Evolutionary conservation across 2,888 invertebrate species (phyloP), one percentile per base, ranked within the genome.

Genomic region (Carterocephalus palaemon): DNA sequence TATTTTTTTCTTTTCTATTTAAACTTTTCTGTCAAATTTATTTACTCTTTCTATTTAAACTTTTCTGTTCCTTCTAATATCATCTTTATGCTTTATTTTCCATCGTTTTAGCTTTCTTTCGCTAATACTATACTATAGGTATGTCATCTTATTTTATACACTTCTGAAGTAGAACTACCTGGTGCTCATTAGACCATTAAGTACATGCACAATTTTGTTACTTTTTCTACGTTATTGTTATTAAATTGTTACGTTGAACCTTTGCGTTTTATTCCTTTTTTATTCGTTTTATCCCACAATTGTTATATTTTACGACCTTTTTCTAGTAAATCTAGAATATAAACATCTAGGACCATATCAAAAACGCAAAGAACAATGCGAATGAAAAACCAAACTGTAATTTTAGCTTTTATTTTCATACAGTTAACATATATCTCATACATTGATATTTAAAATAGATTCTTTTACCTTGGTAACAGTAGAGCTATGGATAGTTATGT

Each of bases 401-500:
- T 48, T 56, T 54, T 48, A 45, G 45, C 48, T 57, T 68, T 79
- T 78, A 77, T 80, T 80, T 75, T 72, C 60, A 73, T 81, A 85
- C 81, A 78, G 58, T 72, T 79, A 83, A 83, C 82, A 82, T 81
- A 74, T 75, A 81, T 75, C 69, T 77, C 73, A 62, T 84, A 84
- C 80, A 83, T 64, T 82, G 75, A 81, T 85, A 85, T 83, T 85
- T 82, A 85, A 85, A 85, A 85, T 85, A 85, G 77, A 83, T 75
- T 77, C 78, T 71, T 75, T 79, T 75, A 74, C 72, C 67, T 69
- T 49, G 62, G 70, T 62, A 83, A 81, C 79, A 83, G 75, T 37
- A 47, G 31, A 43, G 40, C 40, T 38, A 41, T n/a, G 24, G 33
- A 26, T 32, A 41, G 9, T 23, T 26, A 40, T 12, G 12, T n/a